Base-by-base conservation (phyloP, 2,797 vertebrate species). In the Gadopsis bispinosus region DNA sequence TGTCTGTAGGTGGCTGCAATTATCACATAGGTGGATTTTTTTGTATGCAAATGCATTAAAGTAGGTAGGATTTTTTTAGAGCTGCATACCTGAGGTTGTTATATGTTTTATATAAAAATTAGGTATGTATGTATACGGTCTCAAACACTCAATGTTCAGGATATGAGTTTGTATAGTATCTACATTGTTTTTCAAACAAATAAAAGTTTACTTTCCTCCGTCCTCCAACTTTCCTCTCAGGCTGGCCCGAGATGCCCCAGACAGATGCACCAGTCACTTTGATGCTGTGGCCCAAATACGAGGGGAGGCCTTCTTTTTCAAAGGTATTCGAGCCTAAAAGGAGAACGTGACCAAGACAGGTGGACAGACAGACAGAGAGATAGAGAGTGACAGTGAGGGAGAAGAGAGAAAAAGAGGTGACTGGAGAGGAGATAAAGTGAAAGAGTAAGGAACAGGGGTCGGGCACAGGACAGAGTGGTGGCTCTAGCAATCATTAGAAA, bases 211-310 rank as follows among this genome's bases (percentile, higher is more conserved):
- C 37, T 48, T 10, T 35, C 13, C 20, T 62, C 10, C 14, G 59
- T 80, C 61, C 43, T 62, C 50, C 31, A 50, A 43, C 59, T 51
- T 50, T 39, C 41, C 14, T 58, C 33, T 73, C 71, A 97, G 97
- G 88, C 83, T 95, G 61, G 80, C 93, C 37, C 89, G 89, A 66
- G 98, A 98, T 0, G 86, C 94, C 70, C 98, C 97, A 6, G 97
- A 98, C 94, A 94, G 98, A 90, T 99, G 98, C 87, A 83, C 81
- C 83, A 90, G 91, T 85, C 85, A 91, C 85, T 94, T 93, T 0
- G 98, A 99, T 2, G 98, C 98, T 0, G 98, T 99, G 91, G 97
- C 98, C 83, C 98, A 99, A 94, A 99, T 99, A 92, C 96, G 98
- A 20, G 98, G 98, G 13, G 98, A 99, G 91, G 97, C 98, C 63